phyloP scores from a whole-genome alignment of 2,113 vertebrate species.

The Hippocampus abdominalis region DNA sequence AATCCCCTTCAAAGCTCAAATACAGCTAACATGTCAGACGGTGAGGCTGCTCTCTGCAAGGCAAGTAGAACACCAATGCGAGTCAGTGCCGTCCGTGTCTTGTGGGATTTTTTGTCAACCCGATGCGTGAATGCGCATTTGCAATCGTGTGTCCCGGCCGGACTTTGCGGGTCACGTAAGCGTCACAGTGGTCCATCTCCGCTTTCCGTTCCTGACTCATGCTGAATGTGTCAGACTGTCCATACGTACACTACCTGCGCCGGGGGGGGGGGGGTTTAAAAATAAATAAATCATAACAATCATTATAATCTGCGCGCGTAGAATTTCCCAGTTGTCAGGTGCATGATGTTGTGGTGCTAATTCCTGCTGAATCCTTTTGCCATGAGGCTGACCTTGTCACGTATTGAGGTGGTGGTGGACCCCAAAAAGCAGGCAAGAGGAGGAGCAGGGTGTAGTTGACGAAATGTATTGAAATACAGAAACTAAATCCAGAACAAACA shows the following conservation, averaged over 20 bases:
- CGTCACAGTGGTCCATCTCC: slow-evolving; percentile 23
- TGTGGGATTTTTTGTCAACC: slow-evolving; percentile 42
- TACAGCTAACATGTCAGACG: slow-evolving; percentile 22
- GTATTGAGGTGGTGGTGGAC: too few species aligned
- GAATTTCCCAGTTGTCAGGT: not conserved
- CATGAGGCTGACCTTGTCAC: not conserved
- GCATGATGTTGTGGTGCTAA: not conserved
- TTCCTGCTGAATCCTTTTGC: not conserved
- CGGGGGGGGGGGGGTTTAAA: not conserved
- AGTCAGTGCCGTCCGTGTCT: slow-evolving; percentile 24
- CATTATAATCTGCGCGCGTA: too few species aligned
- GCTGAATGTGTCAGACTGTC: slow-evolving; percentile 33
- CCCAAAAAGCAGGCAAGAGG: too few species aligned
- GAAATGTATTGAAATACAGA: too few species aligned
- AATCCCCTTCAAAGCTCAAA: slow-evolving; percentile 42
- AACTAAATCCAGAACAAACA: too few species aligned
- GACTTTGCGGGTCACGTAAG: slow-evolving; percentile 36
- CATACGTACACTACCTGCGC: not conserved
- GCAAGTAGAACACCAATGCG: slow-evolving; percentile 18
- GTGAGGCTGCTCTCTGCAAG: slow-evolving; percentile 17
- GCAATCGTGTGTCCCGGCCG: slow-evolving; percentile 15
- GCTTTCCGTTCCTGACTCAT: slow-evolving; percentile 41
- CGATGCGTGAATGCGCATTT: slow-evolving; percentile 14
- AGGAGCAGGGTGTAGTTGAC: too few species aligned
- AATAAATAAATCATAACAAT: not conserved